Conservation (phyloP, 2,113 vertebrate species). For the Scytalopus superciliaris region DNA sequence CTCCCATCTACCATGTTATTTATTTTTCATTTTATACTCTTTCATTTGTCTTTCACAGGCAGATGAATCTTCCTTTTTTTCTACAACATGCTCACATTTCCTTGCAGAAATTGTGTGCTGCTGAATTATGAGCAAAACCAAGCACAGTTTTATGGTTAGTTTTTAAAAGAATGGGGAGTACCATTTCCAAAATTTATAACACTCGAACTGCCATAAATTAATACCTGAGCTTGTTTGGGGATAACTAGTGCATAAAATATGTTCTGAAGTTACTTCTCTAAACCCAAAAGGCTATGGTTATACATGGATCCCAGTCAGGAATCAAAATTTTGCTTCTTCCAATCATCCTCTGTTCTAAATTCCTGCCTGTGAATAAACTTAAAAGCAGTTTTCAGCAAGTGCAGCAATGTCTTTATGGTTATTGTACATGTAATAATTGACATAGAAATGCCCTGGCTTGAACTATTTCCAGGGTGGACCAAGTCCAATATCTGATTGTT, state of each 20-base stretch:
- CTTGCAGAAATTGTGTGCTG: neutral
- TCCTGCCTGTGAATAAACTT: neutral
- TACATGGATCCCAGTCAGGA: neutral
- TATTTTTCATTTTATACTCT: neutral
- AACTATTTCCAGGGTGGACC: rapidly evolving
- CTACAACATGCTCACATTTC: neutral
- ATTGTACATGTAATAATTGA: neutral
- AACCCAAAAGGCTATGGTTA: neutral
- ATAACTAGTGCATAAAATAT: neutral
- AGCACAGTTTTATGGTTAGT: neutral
- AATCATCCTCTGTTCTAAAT: neutral
- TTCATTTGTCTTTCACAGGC: neutral
- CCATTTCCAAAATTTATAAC: neutral
- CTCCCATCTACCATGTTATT: neutral
- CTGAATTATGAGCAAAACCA: neutral
- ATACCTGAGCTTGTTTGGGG: neutral
- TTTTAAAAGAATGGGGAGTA: neutral
- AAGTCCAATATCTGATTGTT: neutral
- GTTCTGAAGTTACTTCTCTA: neutral
- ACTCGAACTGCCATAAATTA: neutral
- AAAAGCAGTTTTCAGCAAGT: neutral
- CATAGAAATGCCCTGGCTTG: neutral
- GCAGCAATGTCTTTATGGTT: neutral
- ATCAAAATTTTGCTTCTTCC: neutral
- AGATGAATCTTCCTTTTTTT: neutral